A percentile compares a stretch with the other conserved stretches of the same genome.
Evolutionary conservation across 2,888 invertebrate species (phyloP).

Genomic region (Drosophila setosimentum): DNA sequence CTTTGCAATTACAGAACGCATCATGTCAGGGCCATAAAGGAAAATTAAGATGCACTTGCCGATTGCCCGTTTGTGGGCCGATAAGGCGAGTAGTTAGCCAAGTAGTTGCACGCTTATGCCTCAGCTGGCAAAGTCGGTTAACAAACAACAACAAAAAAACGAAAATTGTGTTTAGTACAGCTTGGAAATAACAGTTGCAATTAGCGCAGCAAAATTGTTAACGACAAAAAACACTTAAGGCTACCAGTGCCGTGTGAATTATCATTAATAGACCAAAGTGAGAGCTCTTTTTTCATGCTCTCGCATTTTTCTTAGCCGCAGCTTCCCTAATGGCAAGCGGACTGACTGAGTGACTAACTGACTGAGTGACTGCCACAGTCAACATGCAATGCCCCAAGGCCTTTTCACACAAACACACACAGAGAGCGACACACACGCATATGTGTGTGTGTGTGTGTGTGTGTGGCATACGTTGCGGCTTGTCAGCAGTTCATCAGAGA

Average conservation of each 20-base stretch:
- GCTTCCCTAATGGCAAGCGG: constrained; percentile 56
- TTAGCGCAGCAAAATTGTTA: constrained; percentile 74
- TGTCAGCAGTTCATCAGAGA: constrained; percentile 51
- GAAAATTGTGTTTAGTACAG: constrained; percentile 55
- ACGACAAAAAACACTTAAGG: constrained; percentile 58
- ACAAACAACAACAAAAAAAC: background rate
- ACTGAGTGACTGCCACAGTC: constrained; percentile 3
- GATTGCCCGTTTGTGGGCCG: constrained; percentile 6
- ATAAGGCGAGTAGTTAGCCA: constrained; percentile 12
- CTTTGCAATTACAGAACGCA: constrained; percentile 66
- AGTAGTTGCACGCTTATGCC: constrained; percentile 57
- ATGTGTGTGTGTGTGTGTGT: background rate
- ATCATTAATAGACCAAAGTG: constrained; percentile 78
- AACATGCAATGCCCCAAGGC: constrained; percentile 46
- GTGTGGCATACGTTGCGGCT: constrained; percentile 7
- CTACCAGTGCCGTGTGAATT: constrained; percentile 65
- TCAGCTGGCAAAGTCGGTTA: constrained; percentile 60
- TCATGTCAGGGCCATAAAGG: constrained; percentile 62
- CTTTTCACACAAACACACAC: constrained; percentile 3
- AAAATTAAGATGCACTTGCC: constrained; percentile 14
- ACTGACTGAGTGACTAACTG: constrained; percentile 20
- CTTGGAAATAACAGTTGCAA: constrained; percentile 54
- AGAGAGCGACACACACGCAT: background rate
- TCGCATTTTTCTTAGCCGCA: constrained; percentile 17
- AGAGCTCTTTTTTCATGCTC: constrained; percentile 44